Evolutionary conservation across 2,113 vertebrate genomes (phyloP).

Genomic region (Hippopotamus amphibius): DNA sequence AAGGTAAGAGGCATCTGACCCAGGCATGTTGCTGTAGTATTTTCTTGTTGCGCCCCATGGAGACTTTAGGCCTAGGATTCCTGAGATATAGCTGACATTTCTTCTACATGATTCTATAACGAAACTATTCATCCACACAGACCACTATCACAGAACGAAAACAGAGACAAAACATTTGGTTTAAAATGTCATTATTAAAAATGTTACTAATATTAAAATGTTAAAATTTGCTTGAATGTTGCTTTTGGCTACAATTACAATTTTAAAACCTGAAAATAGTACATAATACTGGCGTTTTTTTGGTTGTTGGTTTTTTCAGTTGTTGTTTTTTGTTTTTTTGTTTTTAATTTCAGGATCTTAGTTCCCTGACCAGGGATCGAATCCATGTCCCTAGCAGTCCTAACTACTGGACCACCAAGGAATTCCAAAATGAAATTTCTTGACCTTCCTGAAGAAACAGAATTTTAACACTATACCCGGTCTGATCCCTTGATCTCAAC

Average conservation of each 20-base stretch:
- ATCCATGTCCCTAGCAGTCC: neutral
- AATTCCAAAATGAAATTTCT: neutral
- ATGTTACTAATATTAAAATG: neutral
- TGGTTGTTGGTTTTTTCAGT: too few species aligned
- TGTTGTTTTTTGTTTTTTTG: too few species aligned
- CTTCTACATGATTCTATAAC: neutral
- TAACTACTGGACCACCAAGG: neutral
- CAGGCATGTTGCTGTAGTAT: neutral
- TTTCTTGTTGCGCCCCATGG: neutral
- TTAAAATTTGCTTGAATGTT: neutral
- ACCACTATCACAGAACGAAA: slow-evolving; percentile 31
- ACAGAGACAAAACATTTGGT: neutral
- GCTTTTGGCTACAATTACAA: neutral
- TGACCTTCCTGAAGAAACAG: neutral
- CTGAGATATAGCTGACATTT: neutral
- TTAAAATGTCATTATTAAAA: neutral
- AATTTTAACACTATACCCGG: neutral
- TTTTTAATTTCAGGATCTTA: neutral
- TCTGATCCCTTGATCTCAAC: neutral
- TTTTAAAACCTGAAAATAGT: neutral
- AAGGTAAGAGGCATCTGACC: neutral
- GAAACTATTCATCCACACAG: neutral
- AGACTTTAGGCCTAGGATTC: neutral
- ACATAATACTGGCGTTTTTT: too few species aligned
- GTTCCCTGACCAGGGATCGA: neutral